phyloP scores from a whole-genome alignment of 2,888 invertebrate genomes.

The Galeopsomyia nigrocyanea region DNA sequence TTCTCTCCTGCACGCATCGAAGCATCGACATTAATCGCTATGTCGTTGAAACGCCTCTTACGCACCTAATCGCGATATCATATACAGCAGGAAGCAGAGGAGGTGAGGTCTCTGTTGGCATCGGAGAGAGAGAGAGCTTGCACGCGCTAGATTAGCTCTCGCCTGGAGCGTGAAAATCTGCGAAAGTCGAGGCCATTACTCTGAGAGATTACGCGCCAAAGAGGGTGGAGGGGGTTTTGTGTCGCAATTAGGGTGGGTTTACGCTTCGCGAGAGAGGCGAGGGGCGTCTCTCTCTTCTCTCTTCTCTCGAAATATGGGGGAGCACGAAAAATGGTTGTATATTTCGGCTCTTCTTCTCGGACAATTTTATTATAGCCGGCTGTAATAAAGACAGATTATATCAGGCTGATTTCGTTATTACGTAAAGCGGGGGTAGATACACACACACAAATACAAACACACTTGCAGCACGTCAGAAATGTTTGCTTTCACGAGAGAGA shows the following conservation, averaged over 20 bases:
- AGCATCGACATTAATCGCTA: no score
- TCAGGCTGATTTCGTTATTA: slow-evolving; percentile 12
- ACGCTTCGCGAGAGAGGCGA: slow-evolving; percentile 31
- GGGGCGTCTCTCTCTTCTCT: slow-evolving; percentile 14
- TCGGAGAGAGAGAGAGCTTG: slow-evolving; percentile 53
- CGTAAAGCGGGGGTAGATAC: neutral
- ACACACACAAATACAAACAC: slow-evolving; percentile 7
- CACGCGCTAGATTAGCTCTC: slow-evolving; percentile 44
- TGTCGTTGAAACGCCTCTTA: slow-evolving; percentile 42
- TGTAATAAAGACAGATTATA: slow-evolving; percentile 40
- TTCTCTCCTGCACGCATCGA: no score
- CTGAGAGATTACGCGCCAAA: slow-evolving; percentile 47
- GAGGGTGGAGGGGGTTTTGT: slow-evolving; percentile 40
- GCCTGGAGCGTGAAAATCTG: slow-evolving; percentile 50
- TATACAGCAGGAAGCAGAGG: slow-evolving; percentile 19
- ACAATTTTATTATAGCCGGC: slow-evolving; percentile 36
- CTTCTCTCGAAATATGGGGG: slow-evolving; percentile 24
- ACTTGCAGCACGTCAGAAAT: slow-evolving; percentile 3
- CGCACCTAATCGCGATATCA: slow-evolving; percentile 50
- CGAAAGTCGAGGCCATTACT: slow-evolving; percentile 48
- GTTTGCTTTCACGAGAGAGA: neutral
- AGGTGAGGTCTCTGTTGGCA: slow-evolving; percentile 53
- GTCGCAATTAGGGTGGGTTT: slow-evolving; percentile 49
- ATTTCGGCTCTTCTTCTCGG: neutral
- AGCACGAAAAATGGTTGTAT: slow-evolving; percentile 41